Conservation (phyloP, 2,797 vertebrate species). For the Tympanoctomys barrerae region DNA sequence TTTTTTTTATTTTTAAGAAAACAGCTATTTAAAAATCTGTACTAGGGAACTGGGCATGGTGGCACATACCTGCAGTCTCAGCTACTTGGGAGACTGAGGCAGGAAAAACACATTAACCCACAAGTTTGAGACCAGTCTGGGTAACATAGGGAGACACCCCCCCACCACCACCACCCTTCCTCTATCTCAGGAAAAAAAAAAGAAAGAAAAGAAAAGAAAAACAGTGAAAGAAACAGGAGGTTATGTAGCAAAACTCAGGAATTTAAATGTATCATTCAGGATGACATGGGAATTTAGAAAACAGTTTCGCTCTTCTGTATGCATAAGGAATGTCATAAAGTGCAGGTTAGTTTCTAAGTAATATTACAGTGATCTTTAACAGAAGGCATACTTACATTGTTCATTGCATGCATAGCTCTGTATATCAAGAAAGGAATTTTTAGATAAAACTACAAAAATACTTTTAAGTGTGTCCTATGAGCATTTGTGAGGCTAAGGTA, state of each 20-base stretch:
- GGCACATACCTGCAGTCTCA: background rate
- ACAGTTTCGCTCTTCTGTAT: background rate
- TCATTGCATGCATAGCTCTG: constrained; percentile 9
- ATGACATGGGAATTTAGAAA: constrained; percentile 45
- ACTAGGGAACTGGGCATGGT: background rate
- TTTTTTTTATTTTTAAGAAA: constrained; percentile 61
- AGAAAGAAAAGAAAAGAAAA: background rate
- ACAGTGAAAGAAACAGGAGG: background rate
- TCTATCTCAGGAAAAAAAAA: background rate
- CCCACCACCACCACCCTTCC: too few relatives aligned
- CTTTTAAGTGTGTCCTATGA: background rate
- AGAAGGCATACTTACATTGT: constrained; percentile 22
- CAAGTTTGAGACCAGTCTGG: background rate
- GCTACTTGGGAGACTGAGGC: background rate
- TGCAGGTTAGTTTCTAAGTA: constrained; percentile 53
- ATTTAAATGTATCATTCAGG: constrained; percentile 32
- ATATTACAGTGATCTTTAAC: constrained; percentile 31
- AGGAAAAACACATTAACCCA: background rate
- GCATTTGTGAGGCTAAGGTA: constrained; percentile 63
- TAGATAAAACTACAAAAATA: background rate
- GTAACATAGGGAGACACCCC: background rate
- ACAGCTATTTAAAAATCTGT: constrained; percentile 18
- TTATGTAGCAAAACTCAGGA: background rate
- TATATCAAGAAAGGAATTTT: constrained; percentile 8
- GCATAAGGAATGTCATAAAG: constrained; percentile 20